Base-by-base conservation (phyloP, 1,140 invertebrate species). In the Solenopsis fugax region DNA sequence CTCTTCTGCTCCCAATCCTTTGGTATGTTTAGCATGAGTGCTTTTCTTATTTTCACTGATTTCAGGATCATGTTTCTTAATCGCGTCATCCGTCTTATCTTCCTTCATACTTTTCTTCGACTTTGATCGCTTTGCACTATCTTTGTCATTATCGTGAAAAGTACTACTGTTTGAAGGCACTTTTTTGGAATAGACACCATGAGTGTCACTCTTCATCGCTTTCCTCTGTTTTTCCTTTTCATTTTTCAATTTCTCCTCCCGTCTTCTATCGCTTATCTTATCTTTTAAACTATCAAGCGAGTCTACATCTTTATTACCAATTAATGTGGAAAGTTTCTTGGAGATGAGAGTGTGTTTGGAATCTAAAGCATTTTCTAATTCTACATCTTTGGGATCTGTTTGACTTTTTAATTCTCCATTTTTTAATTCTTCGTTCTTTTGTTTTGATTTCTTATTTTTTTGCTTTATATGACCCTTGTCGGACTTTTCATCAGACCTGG, bases 201-300 rank as follows among this genome's bases (percentile, higher is more conserved):
- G 78, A 90, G 58, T 82, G 67, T 92, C 93, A 86, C 52, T 86
- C 75, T 94, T 94, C 4, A 85, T 77, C 18, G 82, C 65, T 86
- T 93, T 96, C 91, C 94, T 96, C 93, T 92, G 94, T 93, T 93
- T 96, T 93, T 95, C 94, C 21, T 95, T 93, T 91, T 97, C 96
- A 2, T 96, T 95, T 93, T 97, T 97, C 29, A 97, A 88, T 90
- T 97, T 97, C 92, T 97, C 96, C 76, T 96, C 96, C n/a, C 96
- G 96, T 87, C 96, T 94, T 77, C 96, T 95, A 92, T 96, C 96
- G 90, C 97, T 97, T 65, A 97, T 97, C 87, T 96, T 96, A 90
- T 97, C 94, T 75, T 95, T 95, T 73, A 95, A 88, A 90, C 94
- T 93, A 69, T 95, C 95, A 67, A 95, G 91, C 5, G 93, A 95